Base-by-base conservation (phyloP, 2,797 vertebrate species). In the Merluccius polli region DNA sequence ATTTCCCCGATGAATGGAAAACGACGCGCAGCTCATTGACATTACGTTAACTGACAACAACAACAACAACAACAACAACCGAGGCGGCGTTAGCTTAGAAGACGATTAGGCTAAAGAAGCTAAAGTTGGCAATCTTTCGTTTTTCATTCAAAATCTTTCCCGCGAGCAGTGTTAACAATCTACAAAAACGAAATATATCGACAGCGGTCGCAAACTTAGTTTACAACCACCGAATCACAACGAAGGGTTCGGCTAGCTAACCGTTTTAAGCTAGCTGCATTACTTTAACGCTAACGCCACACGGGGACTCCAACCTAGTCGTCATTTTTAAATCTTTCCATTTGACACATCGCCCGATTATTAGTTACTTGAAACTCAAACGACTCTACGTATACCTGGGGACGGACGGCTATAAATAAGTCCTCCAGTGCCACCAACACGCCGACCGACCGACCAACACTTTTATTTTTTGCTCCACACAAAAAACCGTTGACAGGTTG, bases 401-500 rank as follows among this genome's bases (percentile, higher is more conserved):
- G 59, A 27, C 59, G 24, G 24, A 13, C 24, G 9, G 59, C n/a
- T 65, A 65, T 24, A 65, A 59, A 27, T 8, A 27, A 65, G 59
- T 65, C 59, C n/a, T 65, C 59, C 59, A 65, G 59, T 21, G 24
- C 59, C 59, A 27, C n/a, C 59, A 16, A 65, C 24, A 27, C 59
- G 10, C 59, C 59, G 59, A n/a, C n/a, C n/a, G n/a, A n/a, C n/a
- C n/a, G n/a, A 65, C 59, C 59, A 27, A 27, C 59, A 65, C 59
- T 65, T 21, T 24, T 27, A n/a, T n/a, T 24, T 65, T 65, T 65
- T 9, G 52, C 52, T 59, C 11, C 15, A 65, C 59, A 65, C n/a
- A 27, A 65, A 65, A n/a, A 27, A 65, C 21, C 32, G 67, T 69
- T 69, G 67, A 69, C 67, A 69, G 67, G 67, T 32, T n/a, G 67